phyloP scores from a whole-genome alignment of 2,888 invertebrate genomes.

The Malachius bipustulatus region DNA sequence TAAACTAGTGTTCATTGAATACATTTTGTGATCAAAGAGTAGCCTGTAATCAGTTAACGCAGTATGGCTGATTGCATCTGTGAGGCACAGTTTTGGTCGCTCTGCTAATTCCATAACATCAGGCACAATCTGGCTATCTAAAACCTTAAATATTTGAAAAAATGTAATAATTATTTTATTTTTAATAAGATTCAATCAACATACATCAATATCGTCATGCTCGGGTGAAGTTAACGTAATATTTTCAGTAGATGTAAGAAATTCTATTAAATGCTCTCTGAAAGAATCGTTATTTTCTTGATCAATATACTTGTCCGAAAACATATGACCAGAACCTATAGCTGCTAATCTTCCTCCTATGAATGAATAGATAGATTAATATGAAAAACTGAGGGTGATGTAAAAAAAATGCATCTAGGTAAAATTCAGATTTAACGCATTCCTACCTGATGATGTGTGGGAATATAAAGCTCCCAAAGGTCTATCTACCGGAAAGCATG shows the following conservation, averaged over 20 bases:
- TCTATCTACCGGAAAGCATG: conserved; percentile 87
- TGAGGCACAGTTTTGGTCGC: conserved; percentile 67
- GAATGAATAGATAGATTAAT: conserved; percentile 14
- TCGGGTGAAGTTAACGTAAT: conserved; percentile 63
- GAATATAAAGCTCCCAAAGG: conserved; percentile 62
- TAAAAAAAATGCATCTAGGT: too few relatives aligned
- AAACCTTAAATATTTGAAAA: conserved; percentile 24
- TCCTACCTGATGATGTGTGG: conserved; percentile 28
- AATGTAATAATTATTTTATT: background rate
- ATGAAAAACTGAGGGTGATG: too few relatives aligned
- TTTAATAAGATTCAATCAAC: conserved; percentile 19
- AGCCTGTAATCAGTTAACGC: conserved; percentile 67
- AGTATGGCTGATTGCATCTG: conserved; percentile 58
- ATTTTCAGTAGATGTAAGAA: conserved; percentile 40
- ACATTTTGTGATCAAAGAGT: conserved; percentile 67
- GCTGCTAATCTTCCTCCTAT: conserved; percentile 68
- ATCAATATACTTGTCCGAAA: conserved; percentile 85
- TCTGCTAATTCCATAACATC: conserved; percentile 73
- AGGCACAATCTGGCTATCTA: conserved; percentile 85
- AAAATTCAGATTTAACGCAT: too few relatives aligned
- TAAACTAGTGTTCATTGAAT: conserved; percentile 62
- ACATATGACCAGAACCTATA: conserved; percentile 84
- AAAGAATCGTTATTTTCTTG: conserved; percentile 87
- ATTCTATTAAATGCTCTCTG: conserved; percentile 76
- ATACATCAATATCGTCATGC: conserved; percentile 89